Conservation (phyloP, 2,888 invertebrate genomes). For the Oeneis ivallda region DNA sequence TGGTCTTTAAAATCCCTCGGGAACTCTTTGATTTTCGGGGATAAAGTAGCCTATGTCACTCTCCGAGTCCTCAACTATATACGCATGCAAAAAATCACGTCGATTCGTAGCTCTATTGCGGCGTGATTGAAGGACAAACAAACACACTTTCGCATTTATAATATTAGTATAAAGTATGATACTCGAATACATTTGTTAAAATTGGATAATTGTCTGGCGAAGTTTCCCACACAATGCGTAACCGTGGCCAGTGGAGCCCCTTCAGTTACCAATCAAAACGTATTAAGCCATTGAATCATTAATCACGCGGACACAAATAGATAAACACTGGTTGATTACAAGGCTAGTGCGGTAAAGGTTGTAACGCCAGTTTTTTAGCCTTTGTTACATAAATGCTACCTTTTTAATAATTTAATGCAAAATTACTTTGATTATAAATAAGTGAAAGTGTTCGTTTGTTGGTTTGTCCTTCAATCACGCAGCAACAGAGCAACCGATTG, state of each 20-base stretch:
- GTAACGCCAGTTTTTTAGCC: background rate
- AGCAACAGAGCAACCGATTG: too few relatives aligned
- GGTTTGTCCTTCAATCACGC: too few relatives aligned
- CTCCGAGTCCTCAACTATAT: too few relatives aligned
- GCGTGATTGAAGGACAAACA: too few relatives aligned
- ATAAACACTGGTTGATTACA: slow-evolving; percentile 45
- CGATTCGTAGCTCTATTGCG: too few relatives aligned
- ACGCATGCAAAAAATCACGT: too few relatives aligned
- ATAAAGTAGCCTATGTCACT: too few relatives aligned
- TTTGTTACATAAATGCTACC: background rate
- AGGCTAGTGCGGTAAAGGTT: slow-evolving; percentile 33
- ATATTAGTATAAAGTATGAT: too few relatives aligned
- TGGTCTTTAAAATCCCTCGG: too few relatives aligned
- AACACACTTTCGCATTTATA: too few relatives aligned
- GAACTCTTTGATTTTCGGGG: too few relatives aligned
- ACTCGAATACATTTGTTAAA: slow-evolving; percentile 43
- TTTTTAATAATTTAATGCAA: background rate
- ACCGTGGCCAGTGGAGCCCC: slow-evolving; percentile 37
- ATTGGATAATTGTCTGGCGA: slow-evolving; percentile 63
- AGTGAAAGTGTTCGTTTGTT: too few relatives aligned
- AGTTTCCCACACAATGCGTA: slow-evolving; percentile 54
- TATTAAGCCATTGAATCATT: slow-evolving; percentile 44
- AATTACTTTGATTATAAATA: background rate
- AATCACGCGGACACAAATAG: slow-evolving; percentile 44
- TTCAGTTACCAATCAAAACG: slow-evolving; percentile 44